These are phyloP conservation scores for Scomber japonicus DNA, from an alignment of 2,113 vertebrate genomes.

Conservation along the genomic window DNA sequence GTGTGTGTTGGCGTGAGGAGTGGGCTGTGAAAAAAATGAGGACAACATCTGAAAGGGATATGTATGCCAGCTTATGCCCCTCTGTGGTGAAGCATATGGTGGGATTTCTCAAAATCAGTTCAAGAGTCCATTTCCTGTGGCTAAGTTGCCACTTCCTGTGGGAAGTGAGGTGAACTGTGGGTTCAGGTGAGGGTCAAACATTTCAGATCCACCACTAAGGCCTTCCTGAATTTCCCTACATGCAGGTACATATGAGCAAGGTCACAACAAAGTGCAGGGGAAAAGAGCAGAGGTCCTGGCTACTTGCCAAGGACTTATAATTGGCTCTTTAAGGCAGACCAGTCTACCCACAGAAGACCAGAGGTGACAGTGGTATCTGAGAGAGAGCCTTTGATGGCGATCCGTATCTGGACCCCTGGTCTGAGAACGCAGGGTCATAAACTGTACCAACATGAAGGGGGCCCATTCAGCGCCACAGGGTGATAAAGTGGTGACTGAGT, in stretches of 20 bases:
- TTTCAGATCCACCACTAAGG: constrained; percentile 39
- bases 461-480: constrained; percentile 76
- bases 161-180: constrained; percentile 58
- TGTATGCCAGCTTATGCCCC: constrained; percentile 3
- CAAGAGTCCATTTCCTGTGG: constrained; percentile 69
- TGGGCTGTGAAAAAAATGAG: constrained; percentile 48
- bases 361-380: constrained; percentile 73
- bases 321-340: constrained; percentile 53
- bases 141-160: constrained; percentile 71
- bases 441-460: constrained; percentile 78
- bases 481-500: constrained; percentile 67
- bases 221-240: constrained; percentile 34
- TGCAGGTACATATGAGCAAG: constrained; percentile 26
- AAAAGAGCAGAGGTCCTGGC: constrained; percentile 28
- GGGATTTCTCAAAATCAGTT: constrained; percentile 30
- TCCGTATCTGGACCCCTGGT: constrained; percentile 73
- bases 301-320: constrained; percentile 41
- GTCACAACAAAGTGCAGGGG: constrained; percentile 22
- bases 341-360: constrained; percentile 53
- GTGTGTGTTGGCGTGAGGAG: constrained; percentile 47
- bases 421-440: constrained; percentile 77
- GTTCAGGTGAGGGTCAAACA: constrained; percentile 59
- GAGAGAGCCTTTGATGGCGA: constrained; percentile 77
- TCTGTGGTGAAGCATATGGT: constrained; percentile 19
- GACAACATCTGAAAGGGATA: constrained; percentile 29